Conservation (phyloP, 2,888 invertebrate species). For the Ernsta delagoae region DNA sequence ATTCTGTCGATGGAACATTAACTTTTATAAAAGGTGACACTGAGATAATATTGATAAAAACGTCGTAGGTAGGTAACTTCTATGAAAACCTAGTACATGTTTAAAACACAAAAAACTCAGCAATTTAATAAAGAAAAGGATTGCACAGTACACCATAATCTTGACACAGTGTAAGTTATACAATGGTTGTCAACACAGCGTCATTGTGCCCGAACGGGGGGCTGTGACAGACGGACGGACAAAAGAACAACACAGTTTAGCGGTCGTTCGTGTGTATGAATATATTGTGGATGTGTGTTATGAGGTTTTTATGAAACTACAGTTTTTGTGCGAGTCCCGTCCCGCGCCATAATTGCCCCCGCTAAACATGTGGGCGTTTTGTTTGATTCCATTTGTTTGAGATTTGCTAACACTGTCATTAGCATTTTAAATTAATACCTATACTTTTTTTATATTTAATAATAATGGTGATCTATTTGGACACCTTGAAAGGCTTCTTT, state of each 20-base stretch:
- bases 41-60: no score
- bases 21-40: no score
- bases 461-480: neutral
- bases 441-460: no score
- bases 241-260: conserved; percentile 56
- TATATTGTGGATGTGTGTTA: conserved; percentile 25
- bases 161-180: conserved; percentile 44
- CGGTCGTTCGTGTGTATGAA: conserved; percentile 37
- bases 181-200: conserved; percentile 73
- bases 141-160: conserved; percentile 16
- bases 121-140: conserved; percentile 17
- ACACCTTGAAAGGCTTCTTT: neutral
- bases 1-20: neutral
- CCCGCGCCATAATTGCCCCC: conserved; percentile 15
- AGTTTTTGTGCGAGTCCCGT: conserved; percentile 13
- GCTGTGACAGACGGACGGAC: conserved; percentile 56
- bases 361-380: conserved; percentile 28
- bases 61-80: no score
- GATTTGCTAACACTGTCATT: conserved; percentile 10
- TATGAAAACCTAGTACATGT: no score
- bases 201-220: conserved; percentile 49
- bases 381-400: conserved; percentile 14
- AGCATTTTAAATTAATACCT: conserved; percentile 2
- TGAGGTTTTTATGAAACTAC: conserved; percentile 27
- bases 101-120: no score